Evolutionary conservation across 92 coral and sea anemone species (phyloP).

Genomic region (Actinostola sp.): DNA sequence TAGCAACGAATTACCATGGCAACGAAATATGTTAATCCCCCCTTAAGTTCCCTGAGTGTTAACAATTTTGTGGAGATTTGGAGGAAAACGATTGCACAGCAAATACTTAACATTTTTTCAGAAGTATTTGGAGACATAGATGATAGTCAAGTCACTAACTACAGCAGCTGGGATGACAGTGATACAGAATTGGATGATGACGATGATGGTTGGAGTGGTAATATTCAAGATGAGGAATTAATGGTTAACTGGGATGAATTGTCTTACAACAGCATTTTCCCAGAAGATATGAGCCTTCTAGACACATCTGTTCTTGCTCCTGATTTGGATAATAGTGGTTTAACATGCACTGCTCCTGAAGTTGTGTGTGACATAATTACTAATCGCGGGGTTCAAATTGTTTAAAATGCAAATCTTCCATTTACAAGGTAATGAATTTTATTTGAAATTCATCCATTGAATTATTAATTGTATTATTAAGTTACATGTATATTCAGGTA

Average conservation of each 20-base stretch:
- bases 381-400: constrained; percentile 38
- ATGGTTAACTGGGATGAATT: constrained; percentile 45
- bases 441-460: too few relatives aligned
- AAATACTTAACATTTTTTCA: constrained; percentile 23
- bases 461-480: too few relatives aligned
- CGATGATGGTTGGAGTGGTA: constrained; percentile 27
- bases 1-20: too few relatives aligned
- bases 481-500: too few relatives aligned
- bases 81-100: constrained; percentile 35
- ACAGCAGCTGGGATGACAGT: constrained; percentile 9
- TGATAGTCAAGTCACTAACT: constrained; percentile 2
- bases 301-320: neutral
- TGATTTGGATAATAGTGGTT: constrained; percentile 4
- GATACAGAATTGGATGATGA: constrained; percentile 27
- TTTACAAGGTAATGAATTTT: neutral
- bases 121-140: constrained; percentile 40
- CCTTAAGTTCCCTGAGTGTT: constrained; percentile 31
- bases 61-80: constrained; percentile 53
- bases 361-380: constrained; percentile 30
- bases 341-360: constrained; percentile 30
- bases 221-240: constrained; percentile 27
- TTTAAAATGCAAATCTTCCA: constrained; percentile 1
- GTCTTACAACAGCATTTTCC: constrained; percentile 20
- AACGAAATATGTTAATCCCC: too few relatives aligned
- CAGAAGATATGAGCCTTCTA: constrained; percentile 27